Conservation (phyloP, 2,113 vertebrate genomes). For the Nothoprocta perdicaria region DNA sequence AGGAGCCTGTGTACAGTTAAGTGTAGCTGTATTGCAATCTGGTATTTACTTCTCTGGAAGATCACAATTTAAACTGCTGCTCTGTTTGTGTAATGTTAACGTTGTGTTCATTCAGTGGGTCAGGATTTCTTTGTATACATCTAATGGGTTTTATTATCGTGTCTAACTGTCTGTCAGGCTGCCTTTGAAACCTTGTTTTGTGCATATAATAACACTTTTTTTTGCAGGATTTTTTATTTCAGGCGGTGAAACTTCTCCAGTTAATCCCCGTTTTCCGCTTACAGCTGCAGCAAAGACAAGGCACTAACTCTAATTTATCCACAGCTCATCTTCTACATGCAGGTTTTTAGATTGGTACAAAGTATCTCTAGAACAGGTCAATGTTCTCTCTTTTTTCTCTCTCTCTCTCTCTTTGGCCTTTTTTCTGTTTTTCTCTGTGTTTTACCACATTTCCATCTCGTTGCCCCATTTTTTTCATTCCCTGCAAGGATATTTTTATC, state of each 20-base stretch:
- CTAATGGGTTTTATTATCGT: not conserved
- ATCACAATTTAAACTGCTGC: not conserved
- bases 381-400: not conserved
- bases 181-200: not conserved
- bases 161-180: not conserved
- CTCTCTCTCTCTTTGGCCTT: not conserved
- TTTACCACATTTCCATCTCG: not conserved
- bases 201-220: conserved; percentile 7
- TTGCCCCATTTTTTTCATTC: not conserved
- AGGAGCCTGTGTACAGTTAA: not conserved
- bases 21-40: not conserved
- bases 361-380: not conserved
- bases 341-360: not conserved
- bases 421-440: not conserved
- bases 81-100: not conserved
- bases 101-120: not conserved
- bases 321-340: not conserved
- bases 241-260: not conserved
- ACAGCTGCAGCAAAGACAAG: conserved; percentile 44
- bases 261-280: conserved; percentile 48
- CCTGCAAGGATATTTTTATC: not conserved
- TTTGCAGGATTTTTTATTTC: conserved; percentile 33
- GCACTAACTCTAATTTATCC: not conserved
- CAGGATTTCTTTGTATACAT: not conserved
- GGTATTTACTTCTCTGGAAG: not conserved